Base-by-base conservation (phyloP, 2,888 invertebrate species). In the Linnaemya tessellans region DNA sequence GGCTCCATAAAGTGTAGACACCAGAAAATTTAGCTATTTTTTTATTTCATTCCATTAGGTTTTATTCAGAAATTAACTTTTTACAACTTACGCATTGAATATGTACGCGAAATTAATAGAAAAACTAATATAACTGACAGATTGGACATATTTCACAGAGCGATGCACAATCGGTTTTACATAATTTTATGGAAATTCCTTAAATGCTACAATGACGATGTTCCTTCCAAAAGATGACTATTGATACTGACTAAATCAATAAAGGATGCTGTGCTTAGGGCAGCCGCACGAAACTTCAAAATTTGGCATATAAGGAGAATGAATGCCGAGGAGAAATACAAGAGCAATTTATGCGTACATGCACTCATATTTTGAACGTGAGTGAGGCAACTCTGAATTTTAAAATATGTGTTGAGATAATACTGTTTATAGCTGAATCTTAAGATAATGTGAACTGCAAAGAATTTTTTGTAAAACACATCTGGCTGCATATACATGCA, bases 41-140 rank as follows among this genome's bases (percentile, higher is more conserved):
- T 7, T n/a, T 56, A 2, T 4, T 10, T 20, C n/a, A 56, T 56
- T 46, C 15, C 4, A 30, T 18, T 1, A 9, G 11, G 41, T 18
- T 73, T 80, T 65, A 30, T 46, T 15, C 30, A 35, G 15, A 20
- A 49, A 13, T 30, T 3, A 43, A 2, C 20, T 41, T 5, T 25
- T 58, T 10, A 22, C 1, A 10, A 70, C 84, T 81, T 79, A 84
- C 84, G 49, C 84, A 84, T 81, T 13, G 78, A 78, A 74, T 64
- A 81, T 35, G 81, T 74, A 30, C 68, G 51, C 0, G 81, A 78
- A 74, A 84, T 30, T 41, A 78, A 78, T 70, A 64, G 11, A 58
- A 78, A 74, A 73, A 64, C 15, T 62, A 81, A 73, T 8, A 78
- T 11, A 70, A 81, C 20, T 25, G 81, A 58, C 68, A 81, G n/a